phyloP scores from a whole-genome alignment of 1,140 invertebrate species.

The Xylocopa sonorina region DNA sequence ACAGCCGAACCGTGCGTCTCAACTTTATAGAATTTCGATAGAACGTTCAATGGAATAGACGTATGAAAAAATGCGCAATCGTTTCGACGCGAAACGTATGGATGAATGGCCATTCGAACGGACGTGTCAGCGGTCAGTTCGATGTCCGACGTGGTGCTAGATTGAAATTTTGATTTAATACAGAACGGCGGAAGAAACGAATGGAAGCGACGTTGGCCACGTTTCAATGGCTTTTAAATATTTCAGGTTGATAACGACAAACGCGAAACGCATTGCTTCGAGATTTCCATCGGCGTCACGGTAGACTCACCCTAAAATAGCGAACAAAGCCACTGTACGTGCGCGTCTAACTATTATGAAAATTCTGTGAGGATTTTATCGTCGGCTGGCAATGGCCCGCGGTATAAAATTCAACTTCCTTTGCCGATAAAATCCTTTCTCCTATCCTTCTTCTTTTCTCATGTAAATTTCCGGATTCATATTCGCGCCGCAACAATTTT shows the following conservation, averaged over 20 bases:
- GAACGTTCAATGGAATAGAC: no score
- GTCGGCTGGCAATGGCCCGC: no score
- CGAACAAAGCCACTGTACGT: background rate
- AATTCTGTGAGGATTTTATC: background rate
- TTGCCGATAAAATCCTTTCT: no score
- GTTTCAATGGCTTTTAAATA: constrained; percentile 5
- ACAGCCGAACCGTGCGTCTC: background rate
- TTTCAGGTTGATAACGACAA: constrained; percentile 2
- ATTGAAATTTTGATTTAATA: background rate
- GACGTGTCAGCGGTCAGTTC: background rate
- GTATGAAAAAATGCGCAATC: no score
- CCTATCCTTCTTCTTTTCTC: no score
- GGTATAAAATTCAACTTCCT: no score
- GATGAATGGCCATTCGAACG: background rate
- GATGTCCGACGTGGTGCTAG: background rate
- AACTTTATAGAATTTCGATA: background rate
- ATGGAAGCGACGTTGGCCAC: background rate
- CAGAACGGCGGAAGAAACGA: background rate
- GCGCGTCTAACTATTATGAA: background rate
- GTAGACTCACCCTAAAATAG: background rate
- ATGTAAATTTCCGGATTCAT: no score
- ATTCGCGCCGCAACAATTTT: no score
- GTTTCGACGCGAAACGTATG: background rate
- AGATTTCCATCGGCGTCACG: background rate
- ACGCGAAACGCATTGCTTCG: background rate